Conservation (phyloP, 2,888 invertebrate species). For the Epirrhoe alternata region DNA sequence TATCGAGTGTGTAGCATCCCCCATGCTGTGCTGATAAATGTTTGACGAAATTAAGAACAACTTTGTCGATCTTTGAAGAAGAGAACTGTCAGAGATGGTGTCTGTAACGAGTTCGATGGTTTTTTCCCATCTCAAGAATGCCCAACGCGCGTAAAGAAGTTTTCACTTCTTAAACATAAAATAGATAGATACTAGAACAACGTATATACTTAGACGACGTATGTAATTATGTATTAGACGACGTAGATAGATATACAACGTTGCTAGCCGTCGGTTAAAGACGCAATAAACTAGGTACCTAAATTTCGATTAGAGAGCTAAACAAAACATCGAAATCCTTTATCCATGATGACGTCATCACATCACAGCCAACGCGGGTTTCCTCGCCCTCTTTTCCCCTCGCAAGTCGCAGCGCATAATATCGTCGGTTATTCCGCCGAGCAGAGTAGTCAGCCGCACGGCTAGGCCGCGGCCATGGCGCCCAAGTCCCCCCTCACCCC, state of each 20-base stretch:
- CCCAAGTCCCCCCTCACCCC: conserved; percentile 47
- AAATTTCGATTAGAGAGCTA: conserved; percentile 8
- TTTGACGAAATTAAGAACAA: no score
- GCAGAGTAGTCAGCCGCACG: conserved; percentile 48
- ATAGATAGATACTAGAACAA: no score
- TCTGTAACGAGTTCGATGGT: no score
- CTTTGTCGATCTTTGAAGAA: no score
- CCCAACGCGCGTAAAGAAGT: no score
- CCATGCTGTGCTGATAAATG: no score
- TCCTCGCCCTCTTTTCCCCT: conserved; percentile 59
- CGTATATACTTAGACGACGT: background rate
- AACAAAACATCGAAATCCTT: conserved; percentile 4
- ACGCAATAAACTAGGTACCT: background rate
- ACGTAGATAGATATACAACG: background rate
- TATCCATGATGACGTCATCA: conserved; percentile 72
- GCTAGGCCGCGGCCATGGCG: conserved; percentile 43
- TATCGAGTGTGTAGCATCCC: no score
- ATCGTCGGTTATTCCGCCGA: conserved; percentile 47
- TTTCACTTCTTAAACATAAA: no score
- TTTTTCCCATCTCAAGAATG: no score
- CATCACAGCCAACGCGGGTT: conserved; percentile 63
- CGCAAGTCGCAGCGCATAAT: conserved; percentile 42
- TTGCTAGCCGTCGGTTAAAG: background rate
- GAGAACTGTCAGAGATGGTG: no score
- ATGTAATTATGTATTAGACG: background rate